Base-by-base conservation (phyloP, 2,797 vertebrate species). In the Cetoscarus ocellatus region DNA sequence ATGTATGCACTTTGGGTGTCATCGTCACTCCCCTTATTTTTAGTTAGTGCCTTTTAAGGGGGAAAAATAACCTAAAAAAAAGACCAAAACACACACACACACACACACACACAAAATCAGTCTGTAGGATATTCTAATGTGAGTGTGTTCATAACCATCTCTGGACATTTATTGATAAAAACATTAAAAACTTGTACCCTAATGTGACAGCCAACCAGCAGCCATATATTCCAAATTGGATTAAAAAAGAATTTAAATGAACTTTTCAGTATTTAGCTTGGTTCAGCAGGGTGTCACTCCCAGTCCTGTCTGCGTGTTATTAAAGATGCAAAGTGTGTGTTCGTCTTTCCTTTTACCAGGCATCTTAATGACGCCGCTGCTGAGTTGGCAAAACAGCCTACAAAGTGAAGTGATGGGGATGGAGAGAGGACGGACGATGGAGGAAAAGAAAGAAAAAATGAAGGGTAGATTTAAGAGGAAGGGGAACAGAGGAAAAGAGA, bases 341-440 rank as follows among this genome's bases (percentile, higher is more conserved):
- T 49, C 62, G 12, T 59, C 15, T 66, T 57, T 56, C 72, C 53
- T 90, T 80, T 86, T 74, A 80, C 79, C 78, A 44, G 15, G 75
- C 80, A 68, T 89, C 83, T 83, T 90, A 91, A 91, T 91, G 90
- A 91, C 56, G 27, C 70, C 3, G 66, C 73, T 67, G 88, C 88
- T 89, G 88, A 91, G 73, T 86, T 83, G 82, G 87, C 90, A 82
- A 83, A 88, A 80, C 47, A 5, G 9, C 15, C 45, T 8, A 49
- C 50, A 27, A 69, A 78, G 66, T 56, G 80, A 81, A 83, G 80
- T 79, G 79, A 69, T 71, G 84, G 84, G 81, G 84, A 81, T 63
- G 73, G 72, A 80, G 58, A 78, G 75, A 51, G 38, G 38, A 36
- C 18, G 48, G 7, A 27, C 38, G 65, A 73, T 0, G 50, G 56